These are phyloP conservation scores for Chamaea fasciata DNA, from an alignment of 2,113 vertebrate genomes.

Conservation along the genomic window DNA sequence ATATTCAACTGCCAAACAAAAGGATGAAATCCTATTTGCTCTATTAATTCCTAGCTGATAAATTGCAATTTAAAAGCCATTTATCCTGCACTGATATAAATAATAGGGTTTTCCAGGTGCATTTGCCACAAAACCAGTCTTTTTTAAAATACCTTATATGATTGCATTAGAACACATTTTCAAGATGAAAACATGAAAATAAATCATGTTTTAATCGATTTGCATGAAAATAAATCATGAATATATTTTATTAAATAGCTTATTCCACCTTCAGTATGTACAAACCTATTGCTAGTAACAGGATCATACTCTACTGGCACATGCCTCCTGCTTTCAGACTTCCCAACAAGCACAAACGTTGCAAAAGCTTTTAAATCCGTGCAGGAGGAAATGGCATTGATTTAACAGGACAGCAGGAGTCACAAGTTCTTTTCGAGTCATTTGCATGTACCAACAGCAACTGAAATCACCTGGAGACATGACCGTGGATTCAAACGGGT, in stretches of 20 bases:
- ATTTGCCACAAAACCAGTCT: neutral
- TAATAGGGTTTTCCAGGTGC: neutral
- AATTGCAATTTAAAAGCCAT: neutral
- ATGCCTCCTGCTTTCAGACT: neutral
- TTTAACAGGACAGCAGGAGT: neutral
- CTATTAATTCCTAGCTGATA: neutral
- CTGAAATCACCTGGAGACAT: neutral
- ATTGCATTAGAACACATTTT: neutral
- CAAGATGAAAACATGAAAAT: neutral
- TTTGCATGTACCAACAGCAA: neutral
- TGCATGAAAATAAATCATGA: neutral
- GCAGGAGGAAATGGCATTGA: neutral
- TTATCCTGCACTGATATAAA: neutral
- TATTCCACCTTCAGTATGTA: neutral
- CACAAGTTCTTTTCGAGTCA: neutral
- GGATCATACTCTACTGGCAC: neutral
- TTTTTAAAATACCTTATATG: neutral
- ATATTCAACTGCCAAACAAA: neutral
- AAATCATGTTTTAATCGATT: neutral
- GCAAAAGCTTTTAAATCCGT: neutral
- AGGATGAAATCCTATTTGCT: neutral
- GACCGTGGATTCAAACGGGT: fast-evolving
- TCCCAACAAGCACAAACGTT: fast-evolving
- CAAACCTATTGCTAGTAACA: neutral
- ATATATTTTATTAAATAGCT: neutral